Conservation (phyloP, 2,888 invertebrate species). For the Sphaeridia pumilis region DNA sequence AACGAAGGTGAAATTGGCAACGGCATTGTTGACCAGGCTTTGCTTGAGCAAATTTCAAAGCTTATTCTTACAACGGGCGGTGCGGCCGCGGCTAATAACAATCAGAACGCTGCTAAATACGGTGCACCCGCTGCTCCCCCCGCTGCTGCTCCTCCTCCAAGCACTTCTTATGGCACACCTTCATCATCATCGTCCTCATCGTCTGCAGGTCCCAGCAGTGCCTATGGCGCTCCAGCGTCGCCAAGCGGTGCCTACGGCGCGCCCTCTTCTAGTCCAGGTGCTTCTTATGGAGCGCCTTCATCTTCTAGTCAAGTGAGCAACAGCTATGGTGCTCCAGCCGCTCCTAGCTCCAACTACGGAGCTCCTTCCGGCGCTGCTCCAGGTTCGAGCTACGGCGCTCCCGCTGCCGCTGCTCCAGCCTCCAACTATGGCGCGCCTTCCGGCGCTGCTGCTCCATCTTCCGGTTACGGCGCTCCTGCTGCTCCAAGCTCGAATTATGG, state of each 20-base stretch:
- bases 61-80: conserved; percentile 7
- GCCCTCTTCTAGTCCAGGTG: neutral
- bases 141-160: conserved; percentile 8
- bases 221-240: conserved; percentile 10
- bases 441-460: neutral
- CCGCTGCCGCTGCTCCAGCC: neutral
- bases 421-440: neutral
- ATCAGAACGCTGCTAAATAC: neutral
- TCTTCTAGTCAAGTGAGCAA: neutral
- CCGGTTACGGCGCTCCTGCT: no score
- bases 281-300: conserved; percentile 4
- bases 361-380: neutral
- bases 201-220: no score
- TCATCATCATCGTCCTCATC: no score
- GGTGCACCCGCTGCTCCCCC: no score
- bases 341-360: neutral
- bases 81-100: no score
- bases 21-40: conserved; percentile 18
- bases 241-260: neutral
- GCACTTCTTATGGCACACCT: conserved; percentile 6
- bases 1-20: conserved; percentile 20
- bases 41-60: conserved; percentile 19
- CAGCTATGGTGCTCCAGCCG: neutral
- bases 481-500: no score
- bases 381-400: neutral